Base-by-base conservation (phyloP, 2,888 invertebrate genomes). In the Mythimna lalbum region DNA sequence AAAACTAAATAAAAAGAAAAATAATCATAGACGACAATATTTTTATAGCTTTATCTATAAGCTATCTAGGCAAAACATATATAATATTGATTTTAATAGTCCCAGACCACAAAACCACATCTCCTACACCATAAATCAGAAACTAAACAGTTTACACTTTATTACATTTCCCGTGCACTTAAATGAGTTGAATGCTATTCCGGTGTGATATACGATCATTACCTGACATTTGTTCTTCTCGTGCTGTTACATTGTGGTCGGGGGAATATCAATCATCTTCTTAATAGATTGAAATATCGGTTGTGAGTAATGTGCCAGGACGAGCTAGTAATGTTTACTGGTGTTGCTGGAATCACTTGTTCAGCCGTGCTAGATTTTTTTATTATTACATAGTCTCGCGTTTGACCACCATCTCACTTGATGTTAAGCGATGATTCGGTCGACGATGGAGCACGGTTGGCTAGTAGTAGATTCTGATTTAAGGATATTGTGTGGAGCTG, bases 241-340 rank as follows among this genome's bases (percentile, higher is more conserved):
- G n/a, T 36, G 36, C 12, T 69, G 70, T 76, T 70, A 84, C 76
- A 84, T 75, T 78, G 85, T 83, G 69, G 69, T 69, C 47, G 47
- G 2, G 2, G 14, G n/a, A 50, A 12, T 68, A 82, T 82, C 78
- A 68, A 78, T 82, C 73, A 73, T 74, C 63, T 66, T 70, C 63
- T 70, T 80, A 82, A 82, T 82, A 78, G 80, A 39, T 56, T 73
- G 74, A 71, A 69, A 52, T 82, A 82, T 74, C 64, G 57, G 52
- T 39, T 69, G 68, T 69, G 65, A 81, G 56, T 79, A 55, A 81
- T 69, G 78, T 65, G 67, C 50, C 50, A 14, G 59, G 47, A 59
- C 19, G 61, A 61, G 47, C 64, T 59, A 56, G 36, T 67, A 64
- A 80, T 63, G 52, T 80, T 78, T 59, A 73, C 19, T 68, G 17